phyloP scores from a whole-genome alignment of 2,113 vertebrate species.

The Chaetodon auriga region DNA sequence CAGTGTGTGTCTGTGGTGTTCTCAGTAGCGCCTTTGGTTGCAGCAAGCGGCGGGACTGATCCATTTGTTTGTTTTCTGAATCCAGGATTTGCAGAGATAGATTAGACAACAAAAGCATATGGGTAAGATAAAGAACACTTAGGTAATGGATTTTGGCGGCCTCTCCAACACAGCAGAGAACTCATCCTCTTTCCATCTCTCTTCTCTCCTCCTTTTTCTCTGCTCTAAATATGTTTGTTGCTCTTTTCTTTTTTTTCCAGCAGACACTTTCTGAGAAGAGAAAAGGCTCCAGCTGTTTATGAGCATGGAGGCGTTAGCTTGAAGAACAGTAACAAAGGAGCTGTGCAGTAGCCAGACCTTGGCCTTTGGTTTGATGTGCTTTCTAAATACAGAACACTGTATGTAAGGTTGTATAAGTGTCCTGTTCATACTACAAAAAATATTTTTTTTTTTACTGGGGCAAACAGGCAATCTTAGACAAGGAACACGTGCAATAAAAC shows the following conservation, averaged over 20 bases:
- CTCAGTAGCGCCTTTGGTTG: conserved; percentile 16
- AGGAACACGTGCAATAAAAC: background rate
- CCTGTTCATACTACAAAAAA: background rate
- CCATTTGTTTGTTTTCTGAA: conserved; percentile 88
- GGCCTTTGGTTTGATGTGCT: conserved; percentile 4
- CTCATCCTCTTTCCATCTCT: conserved; percentile 76
- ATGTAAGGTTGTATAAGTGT: background rate
- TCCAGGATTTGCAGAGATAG: conserved; percentile 88
- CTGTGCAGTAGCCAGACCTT: background rate
- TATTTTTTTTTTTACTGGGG: background rate
- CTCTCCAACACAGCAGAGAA: conserved; percentile 69
- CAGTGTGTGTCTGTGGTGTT: conserved; percentile 34
- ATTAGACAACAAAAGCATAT: conserved; percentile 89
- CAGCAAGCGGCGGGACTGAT: conserved; percentile 63
- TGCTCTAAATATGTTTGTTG: conserved; percentile 78
- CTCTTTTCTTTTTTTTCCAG: conserved; percentile 39
- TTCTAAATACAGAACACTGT: background rate
- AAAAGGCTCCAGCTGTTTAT: conserved; percentile 60
- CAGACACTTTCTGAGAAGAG: conserved; percentile 64
- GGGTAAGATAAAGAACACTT: conserved; percentile 86
- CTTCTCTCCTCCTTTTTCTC: conserved; percentile 59
- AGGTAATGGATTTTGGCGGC: conserved; percentile 86
- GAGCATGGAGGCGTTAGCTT: conserved; percentile 20
- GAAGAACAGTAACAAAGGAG: conserved; percentile 5
- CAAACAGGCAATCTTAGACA: background rate